These are phyloP conservation scores for Euborellia annulipes DNA, from an alignment of 1,140 invertebrate genomes.

Conservation along the genomic window DNA sequence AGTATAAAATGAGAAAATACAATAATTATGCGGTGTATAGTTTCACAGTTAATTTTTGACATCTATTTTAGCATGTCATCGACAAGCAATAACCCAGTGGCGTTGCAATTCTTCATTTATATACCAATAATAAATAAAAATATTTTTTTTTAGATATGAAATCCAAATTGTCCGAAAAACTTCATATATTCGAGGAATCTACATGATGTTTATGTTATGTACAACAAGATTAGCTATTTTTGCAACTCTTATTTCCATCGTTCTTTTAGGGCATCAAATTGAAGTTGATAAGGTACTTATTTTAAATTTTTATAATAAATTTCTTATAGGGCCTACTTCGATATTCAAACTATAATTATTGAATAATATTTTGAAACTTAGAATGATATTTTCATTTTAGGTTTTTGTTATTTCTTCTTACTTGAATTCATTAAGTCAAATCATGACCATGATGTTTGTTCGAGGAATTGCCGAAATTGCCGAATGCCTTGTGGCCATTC, in stretches of 20 bases:
- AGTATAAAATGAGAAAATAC: no score
- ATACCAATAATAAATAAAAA: no score
- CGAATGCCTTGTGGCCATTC: conserved; percentile 41
- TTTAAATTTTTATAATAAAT: conserved; percentile 1
- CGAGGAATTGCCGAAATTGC: conserved; percentile 45
- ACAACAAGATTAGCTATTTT: conserved; percentile 50
- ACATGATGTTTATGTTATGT: conserved; percentile 53
- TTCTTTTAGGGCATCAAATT: conserved; percentile 33
- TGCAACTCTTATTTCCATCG: conserved; percentile 41
- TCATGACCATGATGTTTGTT: conserved; percentile 52
- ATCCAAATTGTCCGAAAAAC: conserved; percentile 41
- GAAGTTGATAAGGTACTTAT: conserved; percentile 37
- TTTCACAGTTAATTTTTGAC: no score
- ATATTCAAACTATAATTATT: background rate
- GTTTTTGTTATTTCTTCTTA: conserved; percentile 47
- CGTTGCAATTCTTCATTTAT: no score
- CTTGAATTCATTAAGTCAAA: conserved; percentile 43
- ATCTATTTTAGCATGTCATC: no score
- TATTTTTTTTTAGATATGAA: conserved; percentile 36
- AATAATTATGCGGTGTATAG: no score
- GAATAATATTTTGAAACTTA: no score
- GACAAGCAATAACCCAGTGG: no score
- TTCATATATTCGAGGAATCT: conserved; percentile 53
- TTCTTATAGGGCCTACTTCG: background rate
- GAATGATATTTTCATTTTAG: conserved; percentile 25